Conservation (phyloP, 2,113 vertebrate genomes). For the Polyodon spathula region DNA sequence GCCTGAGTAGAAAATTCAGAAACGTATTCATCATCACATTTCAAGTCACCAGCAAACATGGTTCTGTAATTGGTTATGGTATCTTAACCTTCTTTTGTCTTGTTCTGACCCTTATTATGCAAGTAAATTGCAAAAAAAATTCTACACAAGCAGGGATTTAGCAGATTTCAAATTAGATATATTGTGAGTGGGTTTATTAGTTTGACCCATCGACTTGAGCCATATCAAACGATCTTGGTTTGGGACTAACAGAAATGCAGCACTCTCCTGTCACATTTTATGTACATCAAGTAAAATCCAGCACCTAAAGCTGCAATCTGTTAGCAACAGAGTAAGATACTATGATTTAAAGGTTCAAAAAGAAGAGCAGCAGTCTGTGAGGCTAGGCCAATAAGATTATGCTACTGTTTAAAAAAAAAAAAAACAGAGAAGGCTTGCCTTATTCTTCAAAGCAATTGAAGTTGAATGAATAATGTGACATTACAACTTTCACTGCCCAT, state of each 20-base stretch:
- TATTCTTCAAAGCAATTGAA: no score
- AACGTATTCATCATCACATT: constrained; percentile 25
- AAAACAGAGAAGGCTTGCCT: no score
- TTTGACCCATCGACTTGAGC: constrained; percentile 28
- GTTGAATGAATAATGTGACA: no score
- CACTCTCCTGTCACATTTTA: neutral
- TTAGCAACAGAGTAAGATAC: no score
- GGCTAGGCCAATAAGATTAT: no score
- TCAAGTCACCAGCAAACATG: constrained; percentile 16
- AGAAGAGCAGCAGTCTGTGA: no score
- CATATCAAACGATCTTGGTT: constrained; percentile 19
- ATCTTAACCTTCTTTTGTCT: constrained; percentile 21
- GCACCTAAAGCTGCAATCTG: no score
- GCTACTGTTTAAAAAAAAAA: no score
- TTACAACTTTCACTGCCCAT: no score
- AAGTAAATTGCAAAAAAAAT: constrained; percentile 35
- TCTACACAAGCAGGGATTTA: constrained; percentile 30
- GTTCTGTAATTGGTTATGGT: constrained; percentile 6
- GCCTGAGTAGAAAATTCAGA: no score
- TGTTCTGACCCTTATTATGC: constrained; percentile 36
- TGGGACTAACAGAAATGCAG: constrained; percentile 7
- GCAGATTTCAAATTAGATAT: constrained; percentile 38
- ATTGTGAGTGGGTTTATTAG: constrained; percentile 28
- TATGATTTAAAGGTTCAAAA: no score
- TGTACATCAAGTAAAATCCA: neutral